phyloP scores from a whole-genome alignment of 2,113 vertebrate genomes.

The Equus quagga region DNA sequence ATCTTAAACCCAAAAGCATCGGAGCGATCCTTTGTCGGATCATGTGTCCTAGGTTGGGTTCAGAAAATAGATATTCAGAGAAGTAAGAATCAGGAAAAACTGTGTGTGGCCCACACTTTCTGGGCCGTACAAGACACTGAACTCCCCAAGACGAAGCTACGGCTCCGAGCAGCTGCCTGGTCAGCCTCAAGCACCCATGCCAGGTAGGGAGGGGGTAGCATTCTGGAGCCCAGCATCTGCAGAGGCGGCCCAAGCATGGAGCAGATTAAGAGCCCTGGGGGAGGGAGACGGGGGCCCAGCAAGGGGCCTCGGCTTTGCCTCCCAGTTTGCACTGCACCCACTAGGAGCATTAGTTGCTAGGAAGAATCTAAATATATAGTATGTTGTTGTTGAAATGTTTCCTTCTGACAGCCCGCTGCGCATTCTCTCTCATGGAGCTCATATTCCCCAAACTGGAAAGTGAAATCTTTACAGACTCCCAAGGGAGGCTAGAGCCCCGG shows the following conservation, averaged over 20 bases:
- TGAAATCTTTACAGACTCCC: conserved; percentile 70
- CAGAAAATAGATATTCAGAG: not conserved
- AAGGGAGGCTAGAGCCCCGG: conserved; percentile 58
- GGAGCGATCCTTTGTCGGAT: not conserved
- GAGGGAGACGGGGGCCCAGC: not conserved
- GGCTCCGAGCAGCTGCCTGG: not conserved
- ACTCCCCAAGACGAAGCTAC: not conserved
- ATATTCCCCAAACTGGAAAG: conserved; percentile 68
- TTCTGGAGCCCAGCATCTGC: not conserved
- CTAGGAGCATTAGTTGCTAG: not conserved
- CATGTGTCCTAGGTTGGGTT: not conserved
- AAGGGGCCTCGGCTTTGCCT: not conserved
- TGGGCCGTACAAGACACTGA: not conserved
- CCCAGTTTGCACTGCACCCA: not conserved
- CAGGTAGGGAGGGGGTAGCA: not conserved
- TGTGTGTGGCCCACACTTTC: not conserved
- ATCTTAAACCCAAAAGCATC: not conserved
- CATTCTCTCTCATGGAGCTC: conserved; percentile 66
- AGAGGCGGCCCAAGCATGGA: not conserved
- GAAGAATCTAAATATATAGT: conserved; percentile 58
- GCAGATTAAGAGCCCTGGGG: not conserved
- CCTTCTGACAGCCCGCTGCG: not conserved
- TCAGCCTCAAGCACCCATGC: not conserved
- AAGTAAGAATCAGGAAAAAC: not conserved
- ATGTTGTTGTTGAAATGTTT: conserved; percentile 37